phyloP scores from a whole-genome alignment of 2,113 vertebrate genomes.

The Abramis brama region DNA sequence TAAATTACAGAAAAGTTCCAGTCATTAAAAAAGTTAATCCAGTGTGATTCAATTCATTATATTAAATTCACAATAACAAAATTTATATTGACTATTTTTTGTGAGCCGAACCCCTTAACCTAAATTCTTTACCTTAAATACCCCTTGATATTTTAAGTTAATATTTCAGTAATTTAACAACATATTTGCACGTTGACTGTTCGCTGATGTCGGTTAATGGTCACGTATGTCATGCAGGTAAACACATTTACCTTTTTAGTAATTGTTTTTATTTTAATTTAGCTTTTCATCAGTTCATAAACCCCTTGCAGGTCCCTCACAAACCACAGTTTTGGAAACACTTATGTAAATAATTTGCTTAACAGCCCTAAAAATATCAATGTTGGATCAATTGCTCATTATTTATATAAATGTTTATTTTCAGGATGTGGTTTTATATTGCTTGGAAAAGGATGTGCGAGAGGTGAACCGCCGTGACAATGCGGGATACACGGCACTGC shows the following conservation, averaged over 20 bases:
- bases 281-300: neutral
- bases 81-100: neutral
- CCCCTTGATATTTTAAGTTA: neutral
- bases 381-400: neutral
- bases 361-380: neutral
- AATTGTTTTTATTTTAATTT: neutral
- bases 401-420: neutral
- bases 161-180: neutral
- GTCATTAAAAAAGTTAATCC: neutral
- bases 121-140: neutral
- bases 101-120: neutral
- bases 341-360: neutral
- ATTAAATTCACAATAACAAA: neutral
- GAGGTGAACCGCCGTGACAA: constrained; percentile 97
- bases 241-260: too few relatives aligned
- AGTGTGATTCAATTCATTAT: neutral
- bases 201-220: too few relatives aligned
- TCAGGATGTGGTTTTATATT: constrained; percentile 95
- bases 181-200: too few relatives aligned
- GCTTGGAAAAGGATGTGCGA: constrained; percentile 92
- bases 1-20: neutral
- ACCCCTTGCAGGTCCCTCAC: neutral
- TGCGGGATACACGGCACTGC: constrained; percentile 94
- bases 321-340: neutral
- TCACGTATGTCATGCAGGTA: too few relatives aligned